Percentiles rank a stretch among this genome's conserved stretches.
phyloP scores from a whole-genome alignment of 53 echinoderm and acorn worm species.

The Henricia sp. region DNA sequence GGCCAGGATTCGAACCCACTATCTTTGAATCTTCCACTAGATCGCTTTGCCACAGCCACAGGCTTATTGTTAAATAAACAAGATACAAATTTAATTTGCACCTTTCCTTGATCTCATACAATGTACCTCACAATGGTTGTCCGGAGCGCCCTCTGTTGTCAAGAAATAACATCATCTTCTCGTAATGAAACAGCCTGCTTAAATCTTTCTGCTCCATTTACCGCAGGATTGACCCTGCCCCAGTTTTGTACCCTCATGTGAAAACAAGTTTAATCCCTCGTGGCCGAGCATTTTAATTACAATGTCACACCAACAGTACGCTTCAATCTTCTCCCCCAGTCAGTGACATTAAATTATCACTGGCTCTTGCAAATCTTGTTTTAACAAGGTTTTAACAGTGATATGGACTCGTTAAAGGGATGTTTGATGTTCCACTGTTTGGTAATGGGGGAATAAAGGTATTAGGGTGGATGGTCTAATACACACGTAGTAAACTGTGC shows the following conservation, averaged over 20 bases:
- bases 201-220: constrained; percentile 43
- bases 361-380: neutral
- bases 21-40: too few species aligned
- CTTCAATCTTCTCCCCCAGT: neutral
- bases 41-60: too few species aligned
- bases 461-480: too few species aligned
- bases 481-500: too few species aligned
- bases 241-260: neutral
- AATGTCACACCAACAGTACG: neutral
- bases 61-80: too few species aligned
- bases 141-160: constrained; percentile 1
- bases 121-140: neutral
- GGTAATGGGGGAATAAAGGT: too few species aligned
- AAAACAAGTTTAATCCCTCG: neutral
- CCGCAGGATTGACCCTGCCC: constrained; percentile 23
- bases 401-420: too few species aligned
- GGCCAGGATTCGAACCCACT: too few species aligned
- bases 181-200: neutral
- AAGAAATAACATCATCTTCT: neutral
- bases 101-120: too few species aligned
- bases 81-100: too few species aligned
- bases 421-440: too few species aligned
- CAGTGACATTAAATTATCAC: neutral
- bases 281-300: constrained; percentile 34
- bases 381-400: too few species aligned